A percentile compares a stretch with the other conserved stretches of the same genome.
Evolutionary conservation across 1,140 invertebrate species (phyloP).

Genomic region (Drosophila prosaltans): DNA sequence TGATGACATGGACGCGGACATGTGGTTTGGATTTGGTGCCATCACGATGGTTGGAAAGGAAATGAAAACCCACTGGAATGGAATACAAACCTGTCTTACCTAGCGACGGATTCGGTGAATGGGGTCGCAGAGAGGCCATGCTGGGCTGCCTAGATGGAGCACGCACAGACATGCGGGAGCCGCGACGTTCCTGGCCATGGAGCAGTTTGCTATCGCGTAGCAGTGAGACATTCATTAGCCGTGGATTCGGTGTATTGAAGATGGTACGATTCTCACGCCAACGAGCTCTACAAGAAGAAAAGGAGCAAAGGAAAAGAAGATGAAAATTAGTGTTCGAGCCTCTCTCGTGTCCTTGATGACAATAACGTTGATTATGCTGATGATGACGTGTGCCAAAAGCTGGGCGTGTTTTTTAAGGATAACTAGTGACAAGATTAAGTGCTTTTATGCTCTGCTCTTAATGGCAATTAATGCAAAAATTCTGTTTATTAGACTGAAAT

Average conservation of each 20-base stretch:
- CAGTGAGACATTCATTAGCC: constrained; percentile 93
- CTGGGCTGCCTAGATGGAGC: constrained; percentile 91
- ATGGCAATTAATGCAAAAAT: constrained; percentile 66
- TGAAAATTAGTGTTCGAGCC: constrained; percentile 34
- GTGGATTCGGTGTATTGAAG: constrained; percentile 96
- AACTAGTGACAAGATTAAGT: background rate
- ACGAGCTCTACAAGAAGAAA: constrained; percentile 87
- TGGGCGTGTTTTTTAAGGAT: constrained; percentile 5
- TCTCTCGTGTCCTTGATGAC: constrained; percentile 3
- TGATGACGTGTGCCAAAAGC: constrained; percentile 41
- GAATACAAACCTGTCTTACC: constrained; percentile 86
- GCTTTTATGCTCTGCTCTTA: constrained; percentile 26
- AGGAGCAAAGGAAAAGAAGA: background rate
- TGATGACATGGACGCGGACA: background rate
- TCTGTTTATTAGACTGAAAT: constrained; percentile 67
- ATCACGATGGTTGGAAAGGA: constrained; percentile 28
- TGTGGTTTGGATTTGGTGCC: constrained; percentile 11
- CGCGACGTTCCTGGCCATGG: constrained; percentile 89
- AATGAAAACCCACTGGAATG: constrained; percentile 28
- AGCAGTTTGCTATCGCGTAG: constrained; percentile 91
- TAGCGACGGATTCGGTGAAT: constrained; percentile 90
- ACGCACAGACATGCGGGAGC: constrained; percentile 90
- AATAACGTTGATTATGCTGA: background rate
- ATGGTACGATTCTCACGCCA: constrained; percentile 96
- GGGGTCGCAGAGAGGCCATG: constrained; percentile 90